Evolutionary conservation across 2,113 vertebrate species (phyloP).

Genomic region (Gambusia affinis): DNA sequence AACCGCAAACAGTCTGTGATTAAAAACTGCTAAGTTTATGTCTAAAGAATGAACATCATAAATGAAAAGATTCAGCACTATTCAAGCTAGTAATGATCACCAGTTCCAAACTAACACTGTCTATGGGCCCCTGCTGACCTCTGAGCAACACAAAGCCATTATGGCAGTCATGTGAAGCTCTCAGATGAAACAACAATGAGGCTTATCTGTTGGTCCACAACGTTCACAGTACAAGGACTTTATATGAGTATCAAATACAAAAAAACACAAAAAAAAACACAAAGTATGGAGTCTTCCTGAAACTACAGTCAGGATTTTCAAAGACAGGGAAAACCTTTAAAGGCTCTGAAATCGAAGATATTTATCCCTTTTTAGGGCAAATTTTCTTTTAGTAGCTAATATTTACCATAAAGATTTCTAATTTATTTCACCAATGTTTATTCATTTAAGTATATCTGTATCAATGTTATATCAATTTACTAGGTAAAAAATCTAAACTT

Average conservation of each 20-base stretch:
- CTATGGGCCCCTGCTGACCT: slow-evolving; percentile 25
- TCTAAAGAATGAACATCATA: too few species aligned
- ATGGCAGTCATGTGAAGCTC: slow-evolving; percentile 46
- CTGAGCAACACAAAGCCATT: slow-evolving; percentile 51
- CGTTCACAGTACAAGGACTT: slow-evolving; percentile 15
- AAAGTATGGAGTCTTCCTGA: not conserved
- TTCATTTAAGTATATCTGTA: not conserved
- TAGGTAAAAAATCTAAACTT: too few species aligned
- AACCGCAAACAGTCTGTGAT: not conserved
- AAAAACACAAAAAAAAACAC: not conserved
- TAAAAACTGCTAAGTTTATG: not conserved
- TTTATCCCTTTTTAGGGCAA: not conserved
- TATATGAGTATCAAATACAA: not conserved
- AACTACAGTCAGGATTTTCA: not conserved
- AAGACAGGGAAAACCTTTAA: not conserved
- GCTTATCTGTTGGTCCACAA: slow-evolving; percentile 34
- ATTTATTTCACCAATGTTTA: not conserved
- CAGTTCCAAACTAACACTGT: slow-evolving; percentile 22
- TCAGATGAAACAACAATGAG: slow-evolving; percentile 56
- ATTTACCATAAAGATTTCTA: not conserved
- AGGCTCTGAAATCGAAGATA: not conserved
- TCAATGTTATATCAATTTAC: too few species aligned
- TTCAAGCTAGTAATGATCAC: not conserved
- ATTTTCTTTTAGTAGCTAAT: not conserved
- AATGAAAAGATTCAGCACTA: not conserved